Percentiles rank a stretch among this genome's conserved stretches.
Conservation (phyloP, 2,113 vertebrate species). For the Salvelinus namaycush region DNA sequence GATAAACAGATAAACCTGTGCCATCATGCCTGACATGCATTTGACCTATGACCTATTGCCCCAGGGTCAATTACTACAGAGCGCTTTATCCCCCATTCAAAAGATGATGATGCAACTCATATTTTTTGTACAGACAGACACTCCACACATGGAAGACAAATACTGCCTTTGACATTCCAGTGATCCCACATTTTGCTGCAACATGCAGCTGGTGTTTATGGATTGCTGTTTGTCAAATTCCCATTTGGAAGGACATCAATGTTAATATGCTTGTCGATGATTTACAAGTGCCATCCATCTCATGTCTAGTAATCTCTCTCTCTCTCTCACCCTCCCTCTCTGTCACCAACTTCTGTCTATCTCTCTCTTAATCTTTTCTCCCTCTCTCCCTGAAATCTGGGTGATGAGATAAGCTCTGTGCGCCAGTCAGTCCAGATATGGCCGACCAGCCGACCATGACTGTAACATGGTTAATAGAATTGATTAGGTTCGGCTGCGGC, state of each 20-base stretch:
- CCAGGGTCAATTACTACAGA: constrained; percentile 29
- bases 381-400: background rate
- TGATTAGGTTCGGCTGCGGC: background rate
- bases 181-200: too few species aligned
- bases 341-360: too few species aligned
- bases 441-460: background rate
- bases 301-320: background rate
- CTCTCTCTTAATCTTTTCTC: background rate
- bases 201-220: background rate
- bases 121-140: too few species aligned
- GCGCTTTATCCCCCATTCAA: constrained; percentile 12
- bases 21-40: background rate
- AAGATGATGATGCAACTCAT: too few species aligned
- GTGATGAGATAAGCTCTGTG: background rate
- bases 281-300: background rate
- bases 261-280: too few species aligned
- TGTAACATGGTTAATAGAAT: background rate
- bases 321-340: background rate
- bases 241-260: background rate
- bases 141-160: too few species aligned
- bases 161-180: too few species aligned
- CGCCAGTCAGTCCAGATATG: background rate
- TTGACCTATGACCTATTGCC: constrained; percentile 8
- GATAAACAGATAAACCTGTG: constrained; percentile 30
- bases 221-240: background rate